phyloP scores from a whole-genome alignment of 2,797 vertebrate species.

The Danio kyathit region DNA sequence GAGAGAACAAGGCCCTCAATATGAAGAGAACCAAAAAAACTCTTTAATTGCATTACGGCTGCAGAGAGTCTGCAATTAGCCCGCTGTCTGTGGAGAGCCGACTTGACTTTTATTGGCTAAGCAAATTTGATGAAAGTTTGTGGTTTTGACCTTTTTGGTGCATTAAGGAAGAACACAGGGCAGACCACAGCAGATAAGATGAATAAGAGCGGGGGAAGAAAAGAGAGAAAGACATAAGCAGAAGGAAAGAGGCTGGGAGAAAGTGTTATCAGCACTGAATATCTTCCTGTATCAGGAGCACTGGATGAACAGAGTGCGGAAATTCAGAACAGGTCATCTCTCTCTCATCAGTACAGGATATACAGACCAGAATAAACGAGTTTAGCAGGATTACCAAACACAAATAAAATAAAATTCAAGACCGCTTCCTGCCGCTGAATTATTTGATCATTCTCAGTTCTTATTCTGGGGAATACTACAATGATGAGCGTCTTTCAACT shows the following conservation, averaged over 20 bases:
- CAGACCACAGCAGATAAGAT: conserved; percentile 55
- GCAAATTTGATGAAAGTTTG: conserved; percentile 82
- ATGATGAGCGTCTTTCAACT: not conserved
- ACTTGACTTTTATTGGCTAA: conserved; percentile 80
- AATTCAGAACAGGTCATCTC: conserved; percentile 54
- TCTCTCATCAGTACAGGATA: conserved; percentile 39
- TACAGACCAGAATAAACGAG: conserved; percentile 46
- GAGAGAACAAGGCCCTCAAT: conserved; percentile 76
- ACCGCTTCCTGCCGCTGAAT: conserved; percentile 26
- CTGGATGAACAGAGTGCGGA: conserved; percentile 31
- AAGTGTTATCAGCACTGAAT: conserved; percentile 40
- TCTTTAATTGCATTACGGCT: conserved; percentile 80
- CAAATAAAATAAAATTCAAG: conserved; percentile 46
- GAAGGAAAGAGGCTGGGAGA: conserved; percentile 16
- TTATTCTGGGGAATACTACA: conserved; percentile 6
- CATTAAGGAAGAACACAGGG: conserved; percentile 67
- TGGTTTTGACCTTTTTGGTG: conserved; percentile 80
- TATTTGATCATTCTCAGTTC: conserved; percentile 6
- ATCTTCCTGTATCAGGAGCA: conserved; percentile 40
- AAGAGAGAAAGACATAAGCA: conserved; percentile 6
- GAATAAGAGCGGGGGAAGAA: conserved; percentile 40
- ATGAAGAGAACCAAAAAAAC: conserved; percentile 70
- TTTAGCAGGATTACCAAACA: conserved; percentile 33
- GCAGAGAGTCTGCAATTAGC: conserved; percentile 78
- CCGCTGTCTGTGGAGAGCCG: conserved; percentile 69